These are phyloP conservation scores for Xiphydria camelus DNA, from an alignment of 2,888 invertebrate species.

Conservation along the genomic window DNA sequence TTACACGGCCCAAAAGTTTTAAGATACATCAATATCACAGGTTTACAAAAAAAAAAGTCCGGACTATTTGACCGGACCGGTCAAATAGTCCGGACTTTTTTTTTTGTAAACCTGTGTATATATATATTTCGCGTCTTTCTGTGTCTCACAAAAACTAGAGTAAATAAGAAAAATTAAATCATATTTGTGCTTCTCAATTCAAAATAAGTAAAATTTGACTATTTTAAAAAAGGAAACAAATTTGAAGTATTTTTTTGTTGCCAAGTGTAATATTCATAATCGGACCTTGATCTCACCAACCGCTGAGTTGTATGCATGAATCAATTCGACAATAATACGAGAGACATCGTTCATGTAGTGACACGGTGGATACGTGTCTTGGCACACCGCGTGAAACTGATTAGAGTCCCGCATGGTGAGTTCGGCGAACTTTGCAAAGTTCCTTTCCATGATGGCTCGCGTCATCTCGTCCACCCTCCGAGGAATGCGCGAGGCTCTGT, in stretches of 20 bases:
- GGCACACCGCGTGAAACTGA: slow-evolving; percentile 91
- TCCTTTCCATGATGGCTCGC: slow-evolving; percentile 66
- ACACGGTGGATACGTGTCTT: slow-evolving; percentile 93
- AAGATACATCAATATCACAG: too few species aligned
- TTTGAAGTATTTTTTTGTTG: slow-evolving; percentile 5
- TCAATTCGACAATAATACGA: slow-evolving; percentile 74
- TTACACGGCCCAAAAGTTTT: too few species aligned
- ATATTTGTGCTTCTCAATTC: too few species aligned
- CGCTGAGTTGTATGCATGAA: slow-evolving; percentile 81
- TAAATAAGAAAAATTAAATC: neutral
- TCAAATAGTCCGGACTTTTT: neutral
- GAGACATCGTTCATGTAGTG: slow-evolving; percentile 91
- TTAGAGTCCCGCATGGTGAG: slow-evolving; percentile 97
- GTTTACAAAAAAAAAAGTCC: too few species aligned
- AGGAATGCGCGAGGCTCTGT: slow-evolving; percentile 73
- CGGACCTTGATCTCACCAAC: slow-evolving; percentile 66
- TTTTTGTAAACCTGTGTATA: too few species aligned
- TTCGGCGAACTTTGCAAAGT: slow-evolving; percentile 87
- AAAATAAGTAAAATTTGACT: slow-evolving; percentile 4
- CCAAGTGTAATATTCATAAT: neutral
- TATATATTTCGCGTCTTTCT: neutral
- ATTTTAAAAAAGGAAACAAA: too few species aligned
- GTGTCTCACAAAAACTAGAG: neutral
- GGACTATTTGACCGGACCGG: too few species aligned
- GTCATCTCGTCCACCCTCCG: slow-evolving; percentile 67